Evolutionary conservation across 1,140 invertebrate species (phyloP).

Genomic region (Apis mellifera): DNA sequence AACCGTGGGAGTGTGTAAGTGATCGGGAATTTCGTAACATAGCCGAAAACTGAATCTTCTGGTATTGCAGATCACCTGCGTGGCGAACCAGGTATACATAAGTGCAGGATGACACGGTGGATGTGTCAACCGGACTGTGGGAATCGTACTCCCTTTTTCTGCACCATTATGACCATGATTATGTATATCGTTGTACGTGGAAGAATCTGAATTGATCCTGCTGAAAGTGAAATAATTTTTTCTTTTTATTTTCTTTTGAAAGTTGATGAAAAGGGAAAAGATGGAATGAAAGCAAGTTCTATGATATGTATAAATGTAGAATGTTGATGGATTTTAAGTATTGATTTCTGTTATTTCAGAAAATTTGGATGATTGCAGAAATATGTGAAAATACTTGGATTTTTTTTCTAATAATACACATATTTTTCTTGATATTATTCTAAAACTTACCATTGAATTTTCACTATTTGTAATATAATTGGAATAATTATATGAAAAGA

Average conservation of each 20-base stretch:
- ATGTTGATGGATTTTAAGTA: too few relatives aligned
- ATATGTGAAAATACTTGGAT: too few relatives aligned
- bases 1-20: slow-evolving; percentile 57
- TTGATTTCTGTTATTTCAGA: too few relatives aligned
- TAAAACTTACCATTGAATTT: too few relatives aligned
- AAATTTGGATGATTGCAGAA: too few relatives aligned
- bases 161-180: background rate
- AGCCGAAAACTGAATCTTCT: slow-evolving; percentile 37
- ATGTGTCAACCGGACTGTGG: slow-evolving; percentile 55
- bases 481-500: too few relatives aligned
- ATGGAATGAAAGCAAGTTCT: background rate
- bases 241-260: background rate
- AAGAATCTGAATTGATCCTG: background rate
- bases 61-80: slow-evolving; percentile 53
- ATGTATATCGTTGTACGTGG: background rate
- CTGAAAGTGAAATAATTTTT: slow-evolving; percentile 7
- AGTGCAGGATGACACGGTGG: slow-evolving; percentile 34
- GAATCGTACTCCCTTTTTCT: slow-evolving; percentile 43
- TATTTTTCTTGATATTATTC: too few relatives aligned
- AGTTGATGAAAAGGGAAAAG: background rate
- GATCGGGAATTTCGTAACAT: slow-evolving; percentile 52
- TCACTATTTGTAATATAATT: too few relatives aligned
- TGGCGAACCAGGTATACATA: slow-evolving; percentile 32
- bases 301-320: too few relatives aligned
- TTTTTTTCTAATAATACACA: too few relatives aligned